Evolutionary conservation across 1,140 invertebrate species (phyloP), one percentile per base, ranked within the genome.

Genomic region (Belonocnema kinseyi): DNA sequence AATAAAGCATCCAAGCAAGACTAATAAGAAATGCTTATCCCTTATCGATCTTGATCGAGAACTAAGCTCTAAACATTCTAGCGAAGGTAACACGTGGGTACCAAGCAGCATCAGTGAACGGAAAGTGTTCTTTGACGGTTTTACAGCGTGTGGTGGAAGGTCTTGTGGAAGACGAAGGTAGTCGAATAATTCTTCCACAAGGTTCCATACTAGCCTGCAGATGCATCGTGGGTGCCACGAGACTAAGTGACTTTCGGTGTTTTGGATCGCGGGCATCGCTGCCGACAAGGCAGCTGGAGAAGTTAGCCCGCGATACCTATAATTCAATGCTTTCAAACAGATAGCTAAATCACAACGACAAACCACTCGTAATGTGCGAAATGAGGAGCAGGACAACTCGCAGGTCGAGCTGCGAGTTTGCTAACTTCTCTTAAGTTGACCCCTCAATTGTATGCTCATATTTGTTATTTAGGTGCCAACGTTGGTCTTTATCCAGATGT

Each of bases 181-280:
- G 58, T 79, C 80, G 78, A 82, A 85, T 85, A 85, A 85, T 85
- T 85, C 81, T 46, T 11, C 40, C 40, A 46, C 40, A 46, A 46
- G 26, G 26, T 85, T 85, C 83, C 81, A 82, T 77, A 76, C 77
- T 85, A 81, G 75, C 79, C 79, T 84, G 79, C 80, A 40, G 26
- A 61, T 66, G 80, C 83, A 79, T 54, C 74, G 83, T 83, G 80
- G 82, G 76, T 80, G 82, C 83, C 61, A 77, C 83, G 80, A 81
- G 78, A 82, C 88, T 90, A 90, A 90, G 89, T 90, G 88, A 90
- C 89, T 90, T 90, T 90, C 86, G 89, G 86, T 90, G 89, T 90
- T n/a, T 90, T 89, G 86, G 83, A 80, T 77, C 46, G 50, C 70
- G 40, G n/a, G 46, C 61, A 66, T 66, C 61, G 26, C 75, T 79